phyloP scores from a whole-genome alignment of 2,113 vertebrate genomes.

The Dasypus novemcinctus region DNA sequence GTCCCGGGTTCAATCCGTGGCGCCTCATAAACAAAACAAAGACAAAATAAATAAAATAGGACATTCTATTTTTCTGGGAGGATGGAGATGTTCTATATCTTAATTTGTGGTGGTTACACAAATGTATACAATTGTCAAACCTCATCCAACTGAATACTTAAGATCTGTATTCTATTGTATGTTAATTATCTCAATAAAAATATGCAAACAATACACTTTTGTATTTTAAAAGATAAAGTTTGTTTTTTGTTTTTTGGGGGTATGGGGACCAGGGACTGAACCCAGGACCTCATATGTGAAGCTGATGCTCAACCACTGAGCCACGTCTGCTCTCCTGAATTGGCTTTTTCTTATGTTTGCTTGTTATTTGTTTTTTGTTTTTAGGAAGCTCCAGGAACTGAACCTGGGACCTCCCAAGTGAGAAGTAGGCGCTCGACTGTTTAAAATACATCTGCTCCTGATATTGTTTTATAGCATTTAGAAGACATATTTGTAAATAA shows the following conservation, averaged over 20 bases:
- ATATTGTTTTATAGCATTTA: background rate
- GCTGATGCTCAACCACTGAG: too few species aligned
- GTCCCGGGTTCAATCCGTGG: too few species aligned
- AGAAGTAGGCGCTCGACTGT: too few species aligned
- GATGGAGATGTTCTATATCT: background rate
- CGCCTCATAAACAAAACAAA: too few species aligned
- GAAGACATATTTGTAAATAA: background rate
- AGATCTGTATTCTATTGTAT: background rate
- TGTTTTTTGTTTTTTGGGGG: background rate
- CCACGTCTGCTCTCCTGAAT: too few species aligned
- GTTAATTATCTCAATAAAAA: slow-evolving; percentile 2
- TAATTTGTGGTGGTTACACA: background rate
- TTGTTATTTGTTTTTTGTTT: too few species aligned
- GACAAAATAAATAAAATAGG: background rate
- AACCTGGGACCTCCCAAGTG: too few species aligned
- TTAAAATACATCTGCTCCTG: background rate
- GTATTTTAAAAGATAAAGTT: background rate
- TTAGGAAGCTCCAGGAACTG: too few species aligned
- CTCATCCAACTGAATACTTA: background rate
- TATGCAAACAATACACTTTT: background rate
- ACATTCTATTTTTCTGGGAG: background rate
- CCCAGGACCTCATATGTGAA: too few species aligned
- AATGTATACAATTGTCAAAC: background rate
- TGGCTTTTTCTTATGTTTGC: too few species aligned
- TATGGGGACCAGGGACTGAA: too few species aligned